Base-by-base conservation (phyloP, 1,140 invertebrate genomes). In the Aradophagus sp. region DNA sequence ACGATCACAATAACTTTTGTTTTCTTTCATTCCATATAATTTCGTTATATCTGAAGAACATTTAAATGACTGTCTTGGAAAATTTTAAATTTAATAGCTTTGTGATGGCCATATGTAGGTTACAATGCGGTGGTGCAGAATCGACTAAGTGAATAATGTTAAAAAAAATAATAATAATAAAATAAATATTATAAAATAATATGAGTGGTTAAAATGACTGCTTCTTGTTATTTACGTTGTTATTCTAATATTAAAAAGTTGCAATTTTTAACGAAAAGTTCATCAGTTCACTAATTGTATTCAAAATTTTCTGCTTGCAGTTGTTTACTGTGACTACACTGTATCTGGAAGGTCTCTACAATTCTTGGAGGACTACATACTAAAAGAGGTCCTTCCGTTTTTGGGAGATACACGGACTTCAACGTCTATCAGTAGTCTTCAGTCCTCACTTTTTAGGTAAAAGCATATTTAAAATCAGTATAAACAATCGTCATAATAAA, bases 311-410 rank as follows among this genome's bases (percentile, higher is more conserved):
- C n/a, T 50, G 15, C 4, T 70, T 70, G 0, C 86, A 93, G 92
- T 93, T 75, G 90, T 94, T 2, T 95, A 94, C 76, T 95, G 93
- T 81, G 93, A 95, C 83, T 95, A 93, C 83, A 92, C 90, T 32
- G 92, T 93, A 5, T 93, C 93, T 8, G 93, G 92, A 27, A 89
- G 93, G 75, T 90, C 93, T 0, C 78, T 97, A 29, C 90, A 91
- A 34, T 97, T 95, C 84, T 90, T 97, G 45, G 95, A 97, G 81
- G 93, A 96, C 73, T 97, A 94, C 78, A 91, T 97, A 16, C 77
- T 87, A 12, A 88, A 90, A 66, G 90, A 96, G 78, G 94, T 97
- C 1, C 84, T 97, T 29, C 93, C 95, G 3, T 90, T 90, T 39
- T 94, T 96, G 80, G 95, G 93, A 15, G 96, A 96, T 59, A 93